phyloP scores from a whole-genome alignment of 2,113 vertebrate species.

The Ammodytes marinus region DNA sequence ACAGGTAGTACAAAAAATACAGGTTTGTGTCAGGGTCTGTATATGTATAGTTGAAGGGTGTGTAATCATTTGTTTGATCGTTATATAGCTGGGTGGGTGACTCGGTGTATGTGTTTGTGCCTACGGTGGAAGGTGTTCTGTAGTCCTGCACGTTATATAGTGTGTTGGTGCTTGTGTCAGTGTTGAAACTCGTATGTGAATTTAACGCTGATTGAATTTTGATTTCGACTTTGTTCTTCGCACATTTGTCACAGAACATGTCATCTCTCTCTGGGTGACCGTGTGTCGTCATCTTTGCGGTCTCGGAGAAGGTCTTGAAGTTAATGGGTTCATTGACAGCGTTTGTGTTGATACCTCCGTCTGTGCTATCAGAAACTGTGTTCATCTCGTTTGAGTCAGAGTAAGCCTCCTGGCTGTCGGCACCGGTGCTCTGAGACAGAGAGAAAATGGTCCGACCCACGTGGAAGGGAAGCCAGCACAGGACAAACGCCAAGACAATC shows the following conservation, averaged over 20 bases:
- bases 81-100: not conserved
- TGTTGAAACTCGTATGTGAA: not conserved
- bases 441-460: slow-evolving; percentile 85
- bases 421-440: slow-evolving; percentile 62
- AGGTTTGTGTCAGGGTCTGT: slow-evolving; percentile 25
- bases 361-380: not conserved
- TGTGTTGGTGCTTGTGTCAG: not conserved
- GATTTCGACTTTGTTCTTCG: not conserved
- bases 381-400: not conserved
- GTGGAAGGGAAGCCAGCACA: slow-evolving; percentile 88
- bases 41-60: slow-evolving; percentile 5
- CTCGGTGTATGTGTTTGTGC: not conserved
- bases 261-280: not conserved
- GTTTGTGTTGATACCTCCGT: not conserved
- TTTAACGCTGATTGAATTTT: too few relatives aligned
- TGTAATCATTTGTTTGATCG: not conserved
- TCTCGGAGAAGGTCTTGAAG: not conserved
- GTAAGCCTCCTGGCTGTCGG: slow-evolving; percentile 42
- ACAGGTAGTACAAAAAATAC: slow-evolving; percentile 79
- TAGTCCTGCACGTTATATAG: not conserved
- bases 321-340: not conserved
- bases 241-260: not conserved
- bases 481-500: slow-evolving; percentile 85
- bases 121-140: not conserved
- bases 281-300: not conserved